Percentiles rank a stretch among this genome's conserved stretches.
Evolutionary conservation across 2,797 vertebrate genomes (phyloP).

Genomic region (Helostoma temminkii): DNA sequence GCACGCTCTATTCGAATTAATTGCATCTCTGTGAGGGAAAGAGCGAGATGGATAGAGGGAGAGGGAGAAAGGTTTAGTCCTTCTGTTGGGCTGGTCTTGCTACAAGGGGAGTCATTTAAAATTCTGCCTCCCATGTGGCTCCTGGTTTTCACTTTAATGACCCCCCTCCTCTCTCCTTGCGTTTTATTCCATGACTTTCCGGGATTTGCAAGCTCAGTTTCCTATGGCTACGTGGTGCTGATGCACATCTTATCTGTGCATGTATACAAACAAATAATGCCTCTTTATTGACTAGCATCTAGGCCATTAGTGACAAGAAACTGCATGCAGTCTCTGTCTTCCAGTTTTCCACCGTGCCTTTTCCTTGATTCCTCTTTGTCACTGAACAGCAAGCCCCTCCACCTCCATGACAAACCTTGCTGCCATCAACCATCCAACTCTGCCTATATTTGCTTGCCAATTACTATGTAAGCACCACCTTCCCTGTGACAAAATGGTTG

Average conservation of each 20-base stretch:
- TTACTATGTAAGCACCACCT: constrained; percentile 34
- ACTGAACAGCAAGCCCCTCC: constrained; percentile 38
- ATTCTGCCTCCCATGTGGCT: constrained; percentile 88
- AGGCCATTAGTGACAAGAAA: constrained; percentile 44
- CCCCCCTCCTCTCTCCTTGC: constrained; percentile 70
- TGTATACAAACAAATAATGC: constrained; percentile 42
- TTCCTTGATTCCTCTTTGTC: constrained; percentile 54
- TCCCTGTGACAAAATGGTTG: constrained; percentile 42
- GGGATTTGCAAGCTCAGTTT: constrained; percentile 54
- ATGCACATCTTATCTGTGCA: constrained; percentile 41
- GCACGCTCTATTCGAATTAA: constrained; percentile 87
- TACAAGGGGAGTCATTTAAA: constrained; percentile 88
- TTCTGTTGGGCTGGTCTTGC: constrained; percentile 83
- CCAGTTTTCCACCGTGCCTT: constrained; percentile 11
- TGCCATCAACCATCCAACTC: constrained; percentile 28
- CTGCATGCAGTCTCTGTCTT: constrained; percentile 19
- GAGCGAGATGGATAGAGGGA: constrained; percentile 77
- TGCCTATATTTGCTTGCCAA: constrained; percentile 31
- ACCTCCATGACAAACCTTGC: constrained; percentile 36
- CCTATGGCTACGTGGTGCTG: constrained; percentile 38
- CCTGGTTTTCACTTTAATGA: constrained; percentile 88
- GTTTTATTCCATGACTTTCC: constrained; percentile 63
- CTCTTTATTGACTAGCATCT: constrained; percentile 47
- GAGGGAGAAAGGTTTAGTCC: constrained; percentile 73
- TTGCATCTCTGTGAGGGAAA: constrained; percentile 87